Conservation (phyloP, 2,797 vertebrate genomes). For the Streptopelia turtur region DNA sequence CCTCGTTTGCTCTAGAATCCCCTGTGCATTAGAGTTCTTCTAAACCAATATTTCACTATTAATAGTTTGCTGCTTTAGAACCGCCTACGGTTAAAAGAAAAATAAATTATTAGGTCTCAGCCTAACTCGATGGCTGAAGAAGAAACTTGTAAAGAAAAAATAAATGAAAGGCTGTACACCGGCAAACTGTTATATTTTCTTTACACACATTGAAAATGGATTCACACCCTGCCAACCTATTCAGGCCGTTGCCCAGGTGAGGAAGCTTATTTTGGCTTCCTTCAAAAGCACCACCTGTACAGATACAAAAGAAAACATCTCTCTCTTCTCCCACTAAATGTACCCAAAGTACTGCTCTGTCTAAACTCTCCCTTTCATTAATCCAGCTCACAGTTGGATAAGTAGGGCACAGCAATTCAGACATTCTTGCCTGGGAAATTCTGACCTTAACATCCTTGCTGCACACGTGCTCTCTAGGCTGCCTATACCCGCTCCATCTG, state of each 20-base stretch:
- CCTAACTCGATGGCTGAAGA: neutral
- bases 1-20: conserved; percentile 52
- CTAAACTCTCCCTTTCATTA: conserved; percentile 48
- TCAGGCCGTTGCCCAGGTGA: conserved; percentile 37
- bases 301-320: conserved; percentile 54
- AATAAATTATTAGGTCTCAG: conserved; percentile 1
- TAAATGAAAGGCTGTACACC: conserved; percentile 7
- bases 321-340: conserved; percentile 11
- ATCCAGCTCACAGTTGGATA: conserved; percentile 36
- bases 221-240: conserved; percentile 34
- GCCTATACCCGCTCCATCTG: neutral
- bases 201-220: neutral
- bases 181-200: conserved; percentile 27
- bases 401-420: conserved; percentile 51
- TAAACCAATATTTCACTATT: conserved; percentile 64
- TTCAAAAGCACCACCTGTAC: conserved; percentile 63
- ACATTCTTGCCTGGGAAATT: conserved; percentile 27
- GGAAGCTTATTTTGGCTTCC: conserved; percentile 39
- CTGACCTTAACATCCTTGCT: neutral
- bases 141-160: conserved; percentile 43
- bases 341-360: neutral
- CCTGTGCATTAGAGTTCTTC: conserved; percentile 55
- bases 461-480: neutral
- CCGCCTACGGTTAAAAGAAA: conserved; percentile 5
- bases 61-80: conserved; percentile 60